These are phyloP conservation scores for Cerceris ruficornis DNA, from an alignment of 2,888 invertebrate genomes.

Conservation along the genomic window DNA sequence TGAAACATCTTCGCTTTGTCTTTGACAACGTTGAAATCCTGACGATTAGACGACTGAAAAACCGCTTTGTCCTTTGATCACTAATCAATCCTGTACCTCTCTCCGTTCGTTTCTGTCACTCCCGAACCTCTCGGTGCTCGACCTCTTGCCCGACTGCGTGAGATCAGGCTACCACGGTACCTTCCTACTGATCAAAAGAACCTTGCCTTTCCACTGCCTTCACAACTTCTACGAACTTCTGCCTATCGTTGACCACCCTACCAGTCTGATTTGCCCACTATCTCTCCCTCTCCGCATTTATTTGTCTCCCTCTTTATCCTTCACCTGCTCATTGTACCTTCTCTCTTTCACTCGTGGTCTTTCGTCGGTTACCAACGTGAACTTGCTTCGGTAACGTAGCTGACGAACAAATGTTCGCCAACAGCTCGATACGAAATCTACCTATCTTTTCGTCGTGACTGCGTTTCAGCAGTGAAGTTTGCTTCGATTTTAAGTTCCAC, in stretches of 20 bases:
- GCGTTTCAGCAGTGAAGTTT: not conserved
- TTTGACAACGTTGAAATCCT: not conserved
- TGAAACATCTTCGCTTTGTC: conserved; percentile 85
- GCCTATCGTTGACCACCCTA: not conserved
- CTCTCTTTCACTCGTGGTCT: no score
- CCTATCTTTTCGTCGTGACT: not conserved
- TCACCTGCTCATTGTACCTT: no score
- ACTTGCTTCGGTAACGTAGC: no score
- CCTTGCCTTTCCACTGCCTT: conserved; percentile 5
- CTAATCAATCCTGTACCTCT: not conserved
- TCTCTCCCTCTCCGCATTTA: not conserved
- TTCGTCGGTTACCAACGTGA: no score
- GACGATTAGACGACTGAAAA: not conserved
- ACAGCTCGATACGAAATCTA: conserved; percentile 5
- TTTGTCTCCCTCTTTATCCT: not conserved
- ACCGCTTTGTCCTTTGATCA: not conserved
- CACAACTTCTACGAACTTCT: conserved; percentile 19
- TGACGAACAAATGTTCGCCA: not conserved
- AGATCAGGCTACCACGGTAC: conserved; percentile 11
- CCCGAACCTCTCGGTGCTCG: not conserved
- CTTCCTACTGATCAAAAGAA: conserved; percentile 40
- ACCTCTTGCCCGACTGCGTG: conserved; percentile 18
- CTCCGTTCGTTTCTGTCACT: not conserved
- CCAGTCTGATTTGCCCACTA: not conserved
- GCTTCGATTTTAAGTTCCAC: no score